Conservation (phyloP, 2,888 invertebrate species). For the Mayetiola destructor region DNA sequence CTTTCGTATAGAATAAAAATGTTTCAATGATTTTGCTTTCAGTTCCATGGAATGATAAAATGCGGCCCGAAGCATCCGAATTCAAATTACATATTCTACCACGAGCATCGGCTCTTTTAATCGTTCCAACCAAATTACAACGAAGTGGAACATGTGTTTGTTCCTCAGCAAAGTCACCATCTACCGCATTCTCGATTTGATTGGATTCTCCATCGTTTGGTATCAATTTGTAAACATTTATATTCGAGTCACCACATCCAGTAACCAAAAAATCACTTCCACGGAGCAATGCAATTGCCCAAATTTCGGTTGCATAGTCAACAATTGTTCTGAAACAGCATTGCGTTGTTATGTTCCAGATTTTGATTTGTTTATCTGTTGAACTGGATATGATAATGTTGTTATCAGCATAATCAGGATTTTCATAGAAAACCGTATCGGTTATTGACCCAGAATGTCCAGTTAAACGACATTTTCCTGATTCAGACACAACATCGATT, state of each 20-base stretch:
- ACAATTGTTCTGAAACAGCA: constrained; percentile 91
- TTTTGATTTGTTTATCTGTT: constrained; percentile 88
- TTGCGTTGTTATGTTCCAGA: constrained; percentile 92
- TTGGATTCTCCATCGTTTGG: constrained; percentile 42
- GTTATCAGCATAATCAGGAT: constrained; percentile 42
- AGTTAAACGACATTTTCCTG: constrained; percentile 73
- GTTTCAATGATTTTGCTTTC: constrained; percentile 62
- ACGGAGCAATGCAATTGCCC: constrained; percentile 66
- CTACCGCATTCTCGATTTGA: neutral
- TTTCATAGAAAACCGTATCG: constrained; percentile 56
- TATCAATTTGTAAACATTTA: constrained; percentile 69
- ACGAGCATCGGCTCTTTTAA: constrained; percentile 55
- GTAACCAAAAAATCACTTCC: constrained; percentile 74
- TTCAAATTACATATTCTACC: constrained; percentile 65
- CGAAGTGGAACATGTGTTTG: constrained; percentile 44
- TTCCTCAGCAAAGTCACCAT: constrained; percentile 22
- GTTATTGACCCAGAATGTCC: constrained; percentile 89
- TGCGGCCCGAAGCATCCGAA: constrained; percentile 53
- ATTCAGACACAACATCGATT: constrained; percentile 87
- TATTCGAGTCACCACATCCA: constrained; percentile 69
- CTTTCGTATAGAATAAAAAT: constrained; percentile 62
- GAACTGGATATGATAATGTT: constrained; percentile 57
- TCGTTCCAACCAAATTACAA: constrained; percentile 62
- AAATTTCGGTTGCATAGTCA: constrained; percentile 78
- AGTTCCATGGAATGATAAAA: constrained; percentile 71